Evolutionary conservation across 2,113 vertebrate genomes (phyloP), one percentile per base, ranked within the genome.

Genomic region (Sinocyclocheilus maitianheensis): DNA sequence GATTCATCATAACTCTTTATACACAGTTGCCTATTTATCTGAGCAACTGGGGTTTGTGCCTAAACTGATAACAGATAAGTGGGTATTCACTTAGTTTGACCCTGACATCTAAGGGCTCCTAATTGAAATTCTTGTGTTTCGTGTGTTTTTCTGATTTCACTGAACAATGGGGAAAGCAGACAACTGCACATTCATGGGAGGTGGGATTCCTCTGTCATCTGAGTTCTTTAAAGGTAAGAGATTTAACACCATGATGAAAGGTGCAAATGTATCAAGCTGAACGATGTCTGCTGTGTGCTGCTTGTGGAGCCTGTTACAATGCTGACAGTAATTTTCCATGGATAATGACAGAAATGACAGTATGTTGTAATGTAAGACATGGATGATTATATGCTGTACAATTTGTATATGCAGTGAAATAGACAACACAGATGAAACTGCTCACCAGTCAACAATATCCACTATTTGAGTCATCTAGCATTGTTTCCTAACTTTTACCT

Each of bases 201-300:
- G 90, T 37, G 94, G 93, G 85, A 93, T 95, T 83, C 94, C 94
- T 5, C 84, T 95, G 69, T 95, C 95, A 0, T 93, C 92, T 0
- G 91, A 95, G 7, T 91, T 95, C 79, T 94, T 95, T 86, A 92
- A 89, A 77, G 94, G 95, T 95, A 81, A 91, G 88, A 20, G 20
- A n/a, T 81, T 18, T 6, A 37, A 13, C 40, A 34, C 7, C 58
- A 69, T 13, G n/a, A 20, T 53, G 14, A 76, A 48, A 51, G 2
- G 4, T 65, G 5, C 24, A 18, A 22, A n/a, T 46, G 43, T 58
- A 34, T 40, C 0, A 34, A 81, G 0, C 13, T 37, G 46, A 72
- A 22, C 1, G 1, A 60, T 60, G 22, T 40, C 37, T 43, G 69
- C 20, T 24, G n/a, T 48, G n/a, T 8, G 72, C 72, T 76, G 43